Evolutionary conservation across 2,888 invertebrate species (phyloP).

Genomic region (Polydrusus cervinus): DNA sequence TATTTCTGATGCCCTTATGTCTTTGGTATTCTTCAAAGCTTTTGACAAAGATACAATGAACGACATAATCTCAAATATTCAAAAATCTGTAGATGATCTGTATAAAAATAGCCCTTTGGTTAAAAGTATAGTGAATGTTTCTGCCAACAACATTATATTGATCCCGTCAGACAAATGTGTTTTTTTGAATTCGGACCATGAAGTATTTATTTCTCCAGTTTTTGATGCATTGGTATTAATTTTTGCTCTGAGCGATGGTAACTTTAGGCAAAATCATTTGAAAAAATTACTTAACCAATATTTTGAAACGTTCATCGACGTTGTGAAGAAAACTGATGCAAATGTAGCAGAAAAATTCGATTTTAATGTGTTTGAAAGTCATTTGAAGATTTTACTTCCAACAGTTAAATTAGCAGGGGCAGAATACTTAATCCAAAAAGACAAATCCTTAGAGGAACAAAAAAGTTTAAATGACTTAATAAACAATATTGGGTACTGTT

Average conservation of each 20-base stretch:
- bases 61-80: not conserved
- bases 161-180: not conserved
- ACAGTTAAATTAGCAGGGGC: slow-evolving; percentile 40
- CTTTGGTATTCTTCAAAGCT: not conserved
- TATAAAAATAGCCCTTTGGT: not conserved
- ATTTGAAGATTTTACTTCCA: slow-evolving; percentile 38
- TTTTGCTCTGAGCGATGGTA: slow-evolving; percentile 35
- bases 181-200: not conserved
- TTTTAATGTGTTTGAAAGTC: slow-evolving; percentile 34
- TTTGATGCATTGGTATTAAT: slow-evolving; percentile 40
- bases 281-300: slow-evolving; percentile 35
- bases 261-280: slow-evolving; percentile 39
- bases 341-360: slow-evolving; percentile 14
- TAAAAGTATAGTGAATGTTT: not conserved
- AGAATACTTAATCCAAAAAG: not conserved
- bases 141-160: not conserved
- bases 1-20: not conserved
- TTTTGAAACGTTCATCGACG: slow-evolving; percentile 31
- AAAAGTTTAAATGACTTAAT: not conserved
- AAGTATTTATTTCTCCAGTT: slow-evolving; percentile 23
- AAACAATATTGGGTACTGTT: not conserved
- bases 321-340: slow-evolving; percentile 9
- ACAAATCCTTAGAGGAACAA: not conserved
- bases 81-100: not conserved
- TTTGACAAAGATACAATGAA: not conserved